Conservation (phyloP, 1,140 invertebrate species). For the Pseudomyrmex pallidus region DNA sequence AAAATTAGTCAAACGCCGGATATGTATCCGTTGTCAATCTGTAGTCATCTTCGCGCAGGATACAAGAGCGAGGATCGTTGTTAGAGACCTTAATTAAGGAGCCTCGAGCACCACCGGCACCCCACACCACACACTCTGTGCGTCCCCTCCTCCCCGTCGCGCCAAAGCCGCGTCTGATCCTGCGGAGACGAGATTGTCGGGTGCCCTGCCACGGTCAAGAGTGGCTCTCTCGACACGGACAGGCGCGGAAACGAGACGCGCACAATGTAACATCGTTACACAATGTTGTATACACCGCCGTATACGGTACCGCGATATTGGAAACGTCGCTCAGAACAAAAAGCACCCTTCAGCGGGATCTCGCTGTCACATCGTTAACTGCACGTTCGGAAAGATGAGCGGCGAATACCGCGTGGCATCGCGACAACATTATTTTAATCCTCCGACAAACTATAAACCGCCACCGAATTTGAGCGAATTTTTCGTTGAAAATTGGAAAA, state of each 20-base stretch:
- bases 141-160: not conserved
- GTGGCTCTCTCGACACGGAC: slow-evolving; percentile 53
- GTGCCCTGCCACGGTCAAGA: slow-evolving; percentile 44
- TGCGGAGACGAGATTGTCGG: slow-evolving; percentile 70
- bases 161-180: slow-evolving; percentile 59
- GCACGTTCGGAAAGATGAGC: slow-evolving; percentile 40
- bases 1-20: slow-evolving; percentile 55
- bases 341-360: slow-evolving; percentile 27
- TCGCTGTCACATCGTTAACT: slow-evolving; percentile 38
- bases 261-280: slow-evolving; percentile 46
- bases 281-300: slow-evolving; percentile 9
- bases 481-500: too few relatives aligned
- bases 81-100: slow-evolving; percentile 74
- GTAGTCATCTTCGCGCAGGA: slow-evolving; percentile 35
- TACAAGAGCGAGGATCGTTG: slow-evolving; percentile 60
- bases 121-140: not conserved
- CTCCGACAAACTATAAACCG: not conserved
- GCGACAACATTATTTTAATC: slow-evolving; percentile 40
- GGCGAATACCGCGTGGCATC: not conserved
- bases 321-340: slow-evolving; percentile 54
- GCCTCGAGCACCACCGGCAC: slow-evolving; percentile 57
- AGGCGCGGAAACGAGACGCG: slow-evolving; percentile 54
- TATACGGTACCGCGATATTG: slow-evolving; percentile 53
- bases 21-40: not conserved
- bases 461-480: not conserved